Evolutionary conservation across 2,113 vertebrate species (phyloP).

Genomic region (Bagarius yarrelli): DNA sequence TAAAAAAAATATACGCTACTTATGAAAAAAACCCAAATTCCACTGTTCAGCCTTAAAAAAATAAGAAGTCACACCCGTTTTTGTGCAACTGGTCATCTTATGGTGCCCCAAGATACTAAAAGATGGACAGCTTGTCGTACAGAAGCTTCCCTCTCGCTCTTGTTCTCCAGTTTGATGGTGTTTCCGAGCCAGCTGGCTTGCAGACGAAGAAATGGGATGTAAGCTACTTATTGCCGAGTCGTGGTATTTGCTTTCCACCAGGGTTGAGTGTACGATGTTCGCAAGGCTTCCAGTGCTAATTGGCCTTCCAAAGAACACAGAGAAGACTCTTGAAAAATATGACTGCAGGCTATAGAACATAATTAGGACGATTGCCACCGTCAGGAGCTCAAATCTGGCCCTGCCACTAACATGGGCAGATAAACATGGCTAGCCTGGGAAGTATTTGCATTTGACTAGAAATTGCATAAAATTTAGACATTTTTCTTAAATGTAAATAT

Average conservation of each 20-base stretch:
- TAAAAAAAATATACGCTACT: conserved; percentile 44
- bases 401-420: conserved; percentile 44
- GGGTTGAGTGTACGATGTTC: conserved; percentile 61
- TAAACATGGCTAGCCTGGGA: conserved; percentile 50
- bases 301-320: conserved; percentile 62
- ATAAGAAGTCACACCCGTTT: conserved; percentile 33
- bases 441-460: conserved; percentile 44
- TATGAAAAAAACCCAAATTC: conserved; percentile 33
- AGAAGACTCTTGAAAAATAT: conserved; percentile 63
- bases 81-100: conserved; percentile 54
- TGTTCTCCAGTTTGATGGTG: conserved; percentile 54
- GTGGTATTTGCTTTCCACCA: conserved; percentile 62
- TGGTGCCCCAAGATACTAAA: conserved; percentile 53
- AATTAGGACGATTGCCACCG: conserved; percentile 66
- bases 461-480: conserved; percentile 15
- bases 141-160: conserved; percentile 53
- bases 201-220: conserved; percentile 57
- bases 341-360: conserved; percentile 65
- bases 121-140: conserved; percentile 63
- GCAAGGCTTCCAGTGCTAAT: conserved; percentile 62
- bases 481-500: conserved; percentile 8
- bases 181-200: conserved; percentile 63
- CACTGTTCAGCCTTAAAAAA: conserved; percentile 40
- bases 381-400: conserved; percentile 57
- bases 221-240: conserved; percentile 64